Evolutionary conservation across 2,888 invertebrate species (phyloP).

Genomic region (Drosophila stalkeri): DNA sequence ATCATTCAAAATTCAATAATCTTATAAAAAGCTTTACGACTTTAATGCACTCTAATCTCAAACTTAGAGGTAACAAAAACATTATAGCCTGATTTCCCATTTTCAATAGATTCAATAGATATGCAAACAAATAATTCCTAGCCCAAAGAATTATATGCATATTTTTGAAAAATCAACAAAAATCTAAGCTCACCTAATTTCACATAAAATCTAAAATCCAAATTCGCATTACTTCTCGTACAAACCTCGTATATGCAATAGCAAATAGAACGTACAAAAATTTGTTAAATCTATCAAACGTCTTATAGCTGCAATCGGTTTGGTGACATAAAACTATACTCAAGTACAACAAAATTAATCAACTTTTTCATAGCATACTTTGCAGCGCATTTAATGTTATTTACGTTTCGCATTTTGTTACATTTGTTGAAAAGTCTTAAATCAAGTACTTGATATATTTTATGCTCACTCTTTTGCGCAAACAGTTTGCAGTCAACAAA

Average conservation of each 20-base stretch:
- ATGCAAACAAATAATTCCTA: too few relatives aligned
- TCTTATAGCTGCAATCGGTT: constrained; percentile 79
- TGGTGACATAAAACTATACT: constrained; percentile 70
- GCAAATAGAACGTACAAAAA: too few relatives aligned
- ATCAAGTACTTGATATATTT: constrained; percentile 49
- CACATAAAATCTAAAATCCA: too few relatives aligned
- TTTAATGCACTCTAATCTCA: too few relatives aligned
- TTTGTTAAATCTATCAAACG: constrained; percentile 52
- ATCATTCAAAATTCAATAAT: too few relatives aligned
- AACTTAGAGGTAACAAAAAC: too few relatives aligned
- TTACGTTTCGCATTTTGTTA: constrained; percentile 14
- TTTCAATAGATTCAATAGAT: too few relatives aligned
- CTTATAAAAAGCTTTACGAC: too few relatives aligned
- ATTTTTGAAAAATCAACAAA: too few relatives aligned
- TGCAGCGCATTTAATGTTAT: constrained; percentile 36
- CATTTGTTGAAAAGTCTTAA: not conserved
- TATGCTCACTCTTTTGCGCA: constrained; percentile 83
- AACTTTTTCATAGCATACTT: constrained; percentile 41
- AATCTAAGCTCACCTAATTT: too few relatives aligned
- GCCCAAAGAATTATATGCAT: too few relatives aligned
- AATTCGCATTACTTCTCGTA: not conserved
- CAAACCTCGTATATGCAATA: not conserved
- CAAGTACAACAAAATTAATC: constrained; percentile 5
- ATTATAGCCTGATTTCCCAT: too few relatives aligned
- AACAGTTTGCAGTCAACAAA: constrained; percentile 78